Conservation (phyloP, 2,113 vertebrate genomes). For the Hymenochirus boettgeri region DNA sequence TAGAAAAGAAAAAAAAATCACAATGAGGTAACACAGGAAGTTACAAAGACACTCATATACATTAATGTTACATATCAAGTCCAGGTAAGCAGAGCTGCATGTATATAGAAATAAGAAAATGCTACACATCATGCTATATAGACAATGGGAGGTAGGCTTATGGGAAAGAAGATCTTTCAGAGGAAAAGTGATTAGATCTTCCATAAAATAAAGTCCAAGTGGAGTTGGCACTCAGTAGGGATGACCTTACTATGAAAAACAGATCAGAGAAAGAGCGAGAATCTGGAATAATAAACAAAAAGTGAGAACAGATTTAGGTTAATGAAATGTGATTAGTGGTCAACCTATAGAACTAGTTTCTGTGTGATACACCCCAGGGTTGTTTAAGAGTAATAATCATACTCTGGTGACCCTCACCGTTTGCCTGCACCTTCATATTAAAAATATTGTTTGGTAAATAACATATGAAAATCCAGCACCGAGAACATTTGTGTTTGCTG, state of each 20-base stretch:
- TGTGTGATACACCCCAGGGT: background rate
- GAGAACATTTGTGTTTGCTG: background rate
- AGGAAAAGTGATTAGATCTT: no score
- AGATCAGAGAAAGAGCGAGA: background rate
- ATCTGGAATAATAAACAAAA: slow-evolving; percentile 13
- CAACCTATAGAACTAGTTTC: background rate
- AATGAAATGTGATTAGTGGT: background rate
- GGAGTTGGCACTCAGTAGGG: background rate
- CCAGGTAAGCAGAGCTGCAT: background rate
- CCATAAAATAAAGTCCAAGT: background rate
- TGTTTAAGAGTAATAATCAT: background rate
- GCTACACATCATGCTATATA: background rate
- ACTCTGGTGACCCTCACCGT: background rate
- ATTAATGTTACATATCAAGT: background rate
- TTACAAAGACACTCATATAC: background rate
- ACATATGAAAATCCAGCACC: slow-evolving; percentile 3
- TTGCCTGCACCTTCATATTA: slow-evolving; percentile 10
- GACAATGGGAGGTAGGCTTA: slow-evolving; percentile 25
- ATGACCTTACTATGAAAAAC: background rate
- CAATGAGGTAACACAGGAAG: no score
- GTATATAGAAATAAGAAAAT: background rate
- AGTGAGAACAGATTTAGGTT: background rate
- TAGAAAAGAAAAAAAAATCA: no score
- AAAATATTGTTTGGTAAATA: slow-evolving; percentile 22
- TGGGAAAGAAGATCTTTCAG: no score